Base-by-base conservation (phyloP, 2,888 invertebrate species). In the Troides helena region DNA sequence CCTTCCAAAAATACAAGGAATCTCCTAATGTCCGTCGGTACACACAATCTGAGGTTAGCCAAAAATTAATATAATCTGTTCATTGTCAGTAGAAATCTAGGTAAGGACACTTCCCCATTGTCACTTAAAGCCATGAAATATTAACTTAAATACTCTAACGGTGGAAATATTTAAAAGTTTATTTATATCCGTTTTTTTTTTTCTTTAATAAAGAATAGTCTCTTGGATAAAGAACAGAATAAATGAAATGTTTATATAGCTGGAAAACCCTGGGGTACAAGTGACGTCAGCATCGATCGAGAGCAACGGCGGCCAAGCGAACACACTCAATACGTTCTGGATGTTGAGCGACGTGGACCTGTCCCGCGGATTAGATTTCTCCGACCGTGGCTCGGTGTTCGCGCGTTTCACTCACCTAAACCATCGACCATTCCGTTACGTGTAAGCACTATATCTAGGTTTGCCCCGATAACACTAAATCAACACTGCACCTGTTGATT, bases 321-420 rank as follows among this genome's bases (percentile, higher is more conserved):
- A 97, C 83, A 84, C 85, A 0, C 80, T 97, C 23, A 88, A 93
- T 74, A 97, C 97, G 0, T 96, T 94, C 88, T 97, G 97, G 97
- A 95, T 95, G 92, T 94, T 94, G 82, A 96, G 96, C 65, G 96
- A 96, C 77, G 94, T 97, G 60, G 96, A 97, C 81, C 85, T 98
- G 61, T 96, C 96, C 0, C 94, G 96, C 36, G 97, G 97, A 0
- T 91, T 98, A 66, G 97, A 98, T 88, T 97, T 97, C 85, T 93
- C 94, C 2, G 83, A 90, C 83, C 93, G 96, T 50, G 96, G 96
- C 0, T 85, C 95, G 0, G 94, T 97, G 1, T 94, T 94, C 64
- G 96, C 95, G 1, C 91, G 95, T 36, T 95, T 96, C 83, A 96
- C 95, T 0, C 97, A 97, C 86, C 92, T 97, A 71, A 96, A 97